These are phyloP conservation scores for Hipparchia sbordonii DNA, from an alignment of 2,888 invertebrate species.

Conservation along the genomic window DNA sequence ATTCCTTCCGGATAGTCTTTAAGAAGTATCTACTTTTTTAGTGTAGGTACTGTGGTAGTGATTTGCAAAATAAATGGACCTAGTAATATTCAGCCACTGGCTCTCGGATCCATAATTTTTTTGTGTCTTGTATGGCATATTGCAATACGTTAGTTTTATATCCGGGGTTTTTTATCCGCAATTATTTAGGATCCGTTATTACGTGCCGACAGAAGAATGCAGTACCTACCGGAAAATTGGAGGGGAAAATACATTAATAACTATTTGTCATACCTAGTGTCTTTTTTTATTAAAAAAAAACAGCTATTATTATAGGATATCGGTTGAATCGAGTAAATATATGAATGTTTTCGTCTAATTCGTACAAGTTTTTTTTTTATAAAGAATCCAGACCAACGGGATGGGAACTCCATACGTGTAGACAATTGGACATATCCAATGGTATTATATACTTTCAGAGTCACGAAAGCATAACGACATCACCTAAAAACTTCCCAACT, in stretches of 20 bases:
- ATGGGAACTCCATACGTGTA: too few relatives aligned
- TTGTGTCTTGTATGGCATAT: conserved; percentile 1
- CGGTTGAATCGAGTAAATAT: neutral
- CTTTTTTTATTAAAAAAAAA: neutral
- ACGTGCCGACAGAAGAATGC: conserved; percentile 6
- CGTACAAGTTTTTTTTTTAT: too few relatives aligned
- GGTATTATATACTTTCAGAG: too few relatives aligned
- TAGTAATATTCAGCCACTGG: neutral
- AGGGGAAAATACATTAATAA: neutral
- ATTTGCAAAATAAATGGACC: too few relatives aligned
- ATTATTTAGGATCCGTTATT: conserved; percentile 5
- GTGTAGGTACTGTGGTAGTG: too few relatives aligned
- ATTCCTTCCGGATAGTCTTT: too few relatives aligned
- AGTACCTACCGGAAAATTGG: conserved; percentile 2
- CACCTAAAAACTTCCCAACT: too few relatives aligned
- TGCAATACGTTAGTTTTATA: neutral
- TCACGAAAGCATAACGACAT: too few relatives aligned
- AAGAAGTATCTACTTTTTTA: too few relatives aligned
- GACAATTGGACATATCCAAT: too few relatives aligned
- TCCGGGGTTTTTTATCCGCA: conserved; percentile 14
- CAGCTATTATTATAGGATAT: neutral
- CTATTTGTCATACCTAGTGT: neutral
- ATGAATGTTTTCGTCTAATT: too few relatives aligned
- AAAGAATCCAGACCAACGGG: too few relatives aligned
- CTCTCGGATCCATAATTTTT: neutral